Evolutionary conservation across 64 coral and sea anemone genomes (phyloP).

Genomic region (Acropora tenuis): DNA sequence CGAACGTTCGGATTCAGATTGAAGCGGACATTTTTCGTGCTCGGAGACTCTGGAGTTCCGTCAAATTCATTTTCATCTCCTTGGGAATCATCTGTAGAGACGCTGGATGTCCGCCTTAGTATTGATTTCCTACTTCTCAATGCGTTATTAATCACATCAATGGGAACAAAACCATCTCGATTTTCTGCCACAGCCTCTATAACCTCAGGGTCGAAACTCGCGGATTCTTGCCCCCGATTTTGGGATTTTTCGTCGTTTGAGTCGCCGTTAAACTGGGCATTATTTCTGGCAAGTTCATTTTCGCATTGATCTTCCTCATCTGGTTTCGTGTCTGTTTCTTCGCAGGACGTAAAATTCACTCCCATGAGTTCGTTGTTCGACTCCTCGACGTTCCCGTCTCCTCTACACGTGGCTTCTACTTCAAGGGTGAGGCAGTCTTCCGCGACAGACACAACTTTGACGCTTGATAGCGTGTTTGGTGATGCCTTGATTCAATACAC

Average conservation of each 20-base stretch:
- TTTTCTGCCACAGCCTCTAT: background rate
- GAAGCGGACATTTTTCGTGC: conserved; percentile 86
- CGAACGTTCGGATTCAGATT: conserved; percentile 87
- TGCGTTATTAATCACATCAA: conserved; percentile 35
- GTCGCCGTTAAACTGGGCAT: background rate
- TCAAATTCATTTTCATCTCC: conserved; percentile 50
- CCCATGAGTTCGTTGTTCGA: conserved; percentile 1
- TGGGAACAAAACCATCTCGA: conserved; percentile 6
- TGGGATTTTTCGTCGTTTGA: background rate
- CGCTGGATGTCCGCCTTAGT: conserved; percentile 58
- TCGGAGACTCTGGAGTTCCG: conserved; percentile 65
- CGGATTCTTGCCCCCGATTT: background rate
- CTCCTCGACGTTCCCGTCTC: background rate
- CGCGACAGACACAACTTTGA: conserved; percentile 20
- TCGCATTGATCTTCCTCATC: background rate
- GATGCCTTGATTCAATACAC: background rate
- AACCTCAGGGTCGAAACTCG: background rate
- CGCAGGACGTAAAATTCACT: conserved; percentile 19
- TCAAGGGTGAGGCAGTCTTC: conserved; percentile 24
- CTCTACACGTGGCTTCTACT: background rate
- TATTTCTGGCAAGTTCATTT: background rate
- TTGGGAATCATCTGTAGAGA: conserved; percentile 55
- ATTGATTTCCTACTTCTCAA: conserved; percentile 28
- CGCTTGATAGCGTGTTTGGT: background rate
- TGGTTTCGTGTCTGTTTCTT: background rate